Base-by-base conservation (phyloP, 2,113 vertebrate genomes). In the Motacilla alba region DNA sequence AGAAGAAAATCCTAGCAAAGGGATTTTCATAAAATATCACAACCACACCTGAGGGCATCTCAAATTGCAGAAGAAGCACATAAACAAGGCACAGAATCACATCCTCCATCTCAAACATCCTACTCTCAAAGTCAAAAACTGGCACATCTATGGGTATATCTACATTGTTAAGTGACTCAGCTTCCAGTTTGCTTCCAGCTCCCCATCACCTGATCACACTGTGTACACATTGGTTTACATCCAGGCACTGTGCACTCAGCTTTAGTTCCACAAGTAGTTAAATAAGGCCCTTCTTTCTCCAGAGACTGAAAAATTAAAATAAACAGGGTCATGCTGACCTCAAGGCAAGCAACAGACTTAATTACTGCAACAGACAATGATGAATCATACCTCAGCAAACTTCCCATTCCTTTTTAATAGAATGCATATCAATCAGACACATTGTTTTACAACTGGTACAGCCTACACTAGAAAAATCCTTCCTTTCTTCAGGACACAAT, bases 331-430 rank as follows among this genome's bases (percentile, higher is more conserved):
- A 90, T 27, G 60, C 64, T 94, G 95, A 97, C 96, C 90, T 73
- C 52, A 66, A 95, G 64, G 58, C 77, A 94, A 94, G 84, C 23
- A 95, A 83, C 52, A 89, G 64, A 70, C 70, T 85, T 95, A 96
- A 97, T 93, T 96, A 90, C 64, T 77, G 59, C 74, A 94, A 49
- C 78, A 96, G 93, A 95, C 79, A 90, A 85, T 0, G 1, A 94
- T 97, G 93, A 97, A 94, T 97, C 90, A 95, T 95, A 66, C 56
- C 46, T 68, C 90, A 94, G 52, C 56, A 94, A 95, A 94, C n/a
- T 49, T 90, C 69, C 39, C 46, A 56, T 88, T 92, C 30, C 49
- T 72, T 95, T 89, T 77, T 84, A 94, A 87, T 53, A 89, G 82
- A 83, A 91, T 53, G 31, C 28, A 73, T 96, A 94, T 93, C 93